Percentiles rank a stretch among this genome's conserved stretches.
Conservation (phyloP, 2,113 vertebrate genomes). For the Carettochelys insculpta region DNA sequence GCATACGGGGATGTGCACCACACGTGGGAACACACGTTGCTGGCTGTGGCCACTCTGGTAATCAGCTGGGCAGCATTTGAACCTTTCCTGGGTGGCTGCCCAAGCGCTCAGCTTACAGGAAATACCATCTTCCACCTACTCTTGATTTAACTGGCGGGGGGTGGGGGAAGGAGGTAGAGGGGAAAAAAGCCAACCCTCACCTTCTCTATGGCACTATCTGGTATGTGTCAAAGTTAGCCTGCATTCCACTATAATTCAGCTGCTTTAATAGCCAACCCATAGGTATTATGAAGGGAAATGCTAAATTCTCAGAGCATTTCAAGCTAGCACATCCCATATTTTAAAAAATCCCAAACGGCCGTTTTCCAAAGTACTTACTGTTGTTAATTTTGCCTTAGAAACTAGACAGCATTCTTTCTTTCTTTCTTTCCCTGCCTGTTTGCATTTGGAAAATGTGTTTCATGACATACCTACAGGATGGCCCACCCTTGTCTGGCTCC, state of each 20-base stretch:
- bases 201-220: background rate
- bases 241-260: background rate
- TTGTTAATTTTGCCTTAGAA: rapidly evolving
- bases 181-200: background rate
- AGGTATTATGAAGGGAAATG: background rate
- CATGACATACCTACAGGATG: background rate
- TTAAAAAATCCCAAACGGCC: background rate
- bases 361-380: background rate
- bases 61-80: no score
- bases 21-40: no score
- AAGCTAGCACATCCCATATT: background rate
- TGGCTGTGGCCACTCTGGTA: no score
- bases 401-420: background rate
- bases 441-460: background rate
- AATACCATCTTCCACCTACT: background rate
- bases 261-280: background rate
- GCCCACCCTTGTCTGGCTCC: no score
- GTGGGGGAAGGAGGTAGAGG: background rate
- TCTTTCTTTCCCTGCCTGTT: rapidly evolving
- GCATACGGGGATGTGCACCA: no score
- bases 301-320: constrained; percentile 8
- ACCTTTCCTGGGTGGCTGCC: no score
- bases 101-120: no score
- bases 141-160: background rate
- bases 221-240: background rate